Percentiles rank a stretch among this genome's conserved stretches.
phyloP scores from a whole-genome alignment of 2,888 invertebrate species.

The Nymphalis c-album region DNA sequence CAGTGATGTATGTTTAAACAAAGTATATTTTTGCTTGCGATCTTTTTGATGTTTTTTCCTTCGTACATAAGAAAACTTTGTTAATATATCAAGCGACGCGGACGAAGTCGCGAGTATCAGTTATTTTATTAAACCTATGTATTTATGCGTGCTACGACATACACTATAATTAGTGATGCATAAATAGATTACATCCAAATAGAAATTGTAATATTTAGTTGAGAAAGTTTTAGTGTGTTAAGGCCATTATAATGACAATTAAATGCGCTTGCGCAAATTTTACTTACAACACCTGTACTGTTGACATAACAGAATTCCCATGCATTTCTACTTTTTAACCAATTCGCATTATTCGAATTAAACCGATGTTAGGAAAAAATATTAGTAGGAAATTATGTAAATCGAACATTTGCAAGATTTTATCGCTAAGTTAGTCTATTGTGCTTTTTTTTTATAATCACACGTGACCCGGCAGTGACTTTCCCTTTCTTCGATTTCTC shows the following conservation, averaged over 20 bases:
- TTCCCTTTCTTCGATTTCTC: constrained; percentile 30
- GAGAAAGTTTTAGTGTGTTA: neutral
- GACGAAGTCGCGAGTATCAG: too few species aligned
- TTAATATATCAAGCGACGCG: too few species aligned
- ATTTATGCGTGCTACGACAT: neutral
- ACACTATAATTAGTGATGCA: constrained; percentile 2
- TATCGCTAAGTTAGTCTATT: constrained; percentile 26
- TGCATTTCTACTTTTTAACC: constrained; percentile 31
- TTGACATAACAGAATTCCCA: constrained; percentile 34
- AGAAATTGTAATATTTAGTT: neutral
- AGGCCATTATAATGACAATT: constrained; percentile 5
- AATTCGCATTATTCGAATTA: constrained; percentile 20
- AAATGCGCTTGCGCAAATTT: constrained; percentile 10
- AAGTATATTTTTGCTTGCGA: too few species aligned
- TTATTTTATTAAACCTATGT: too few species aligned
- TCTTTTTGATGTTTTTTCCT: too few species aligned
- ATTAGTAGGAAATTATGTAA: constrained; percentile 33
- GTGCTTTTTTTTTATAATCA: constrained; percentile 18
- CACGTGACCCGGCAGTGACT: constrained; percentile 22
- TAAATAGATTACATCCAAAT: constrained; percentile 1
- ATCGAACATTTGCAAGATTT: constrained; percentile 29
- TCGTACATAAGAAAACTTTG: too few species aligned
- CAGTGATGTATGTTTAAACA: too few species aligned
- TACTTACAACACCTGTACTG: constrained; percentile 1
- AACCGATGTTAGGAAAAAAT: constrained; percentile 1